Evolutionary conservation across 2,888 invertebrate genomes (phyloP), one percentile per base, ranked within the genome.

Genomic region (Clusia tigrina): DNA sequence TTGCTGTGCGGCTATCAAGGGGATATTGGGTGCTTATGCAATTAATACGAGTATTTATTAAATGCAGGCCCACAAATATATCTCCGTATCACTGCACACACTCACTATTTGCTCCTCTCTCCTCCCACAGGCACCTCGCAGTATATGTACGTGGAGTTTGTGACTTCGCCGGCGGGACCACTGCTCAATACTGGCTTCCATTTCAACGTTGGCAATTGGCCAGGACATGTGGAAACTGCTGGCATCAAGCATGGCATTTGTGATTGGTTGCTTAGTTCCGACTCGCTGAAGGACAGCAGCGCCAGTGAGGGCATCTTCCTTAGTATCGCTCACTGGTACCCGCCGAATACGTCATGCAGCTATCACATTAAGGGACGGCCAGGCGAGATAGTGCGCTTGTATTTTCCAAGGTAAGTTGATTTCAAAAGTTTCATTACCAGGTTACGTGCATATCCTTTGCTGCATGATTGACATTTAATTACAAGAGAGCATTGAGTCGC

Each of bases 181-280:
- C 85, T 96, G 20, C 86, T 95, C 56, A 95, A 95, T 82, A 95
- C 95, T 0, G 96, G 95, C 3, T 96, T 96, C 82, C 95, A 95
- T 84, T 95, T 96, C 85, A 95, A 95, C 85, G 95, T 95, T 57
- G 95, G 95, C 69, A 94, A 94, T 83, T 95, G 94, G 94, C 95
- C 95, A 0, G 95, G 95, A 0, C 94, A 94, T 83, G 94, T 94
- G 56, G 94, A 95, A 78, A 94, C 94, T 0, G 92, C 93, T 0
- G 94, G 95, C 1, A 92, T 91, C 32, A 89, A 91, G 71, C 92
- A 93, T 66, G 93, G 94, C 3, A 92, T 92, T 54, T 95, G 95
- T 78, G 93, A 94, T 82, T 95, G 95, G 95, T 85, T 94, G 57
- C 87, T 95, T 54, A 93, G 92, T 60, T 93, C 94, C 55, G 92